These are phyloP conservation scores for Ditylenchus dipsaci DNA, from an alignment of 1,140 invertebrate genomes.

Conservation along the genomic window DNA sequence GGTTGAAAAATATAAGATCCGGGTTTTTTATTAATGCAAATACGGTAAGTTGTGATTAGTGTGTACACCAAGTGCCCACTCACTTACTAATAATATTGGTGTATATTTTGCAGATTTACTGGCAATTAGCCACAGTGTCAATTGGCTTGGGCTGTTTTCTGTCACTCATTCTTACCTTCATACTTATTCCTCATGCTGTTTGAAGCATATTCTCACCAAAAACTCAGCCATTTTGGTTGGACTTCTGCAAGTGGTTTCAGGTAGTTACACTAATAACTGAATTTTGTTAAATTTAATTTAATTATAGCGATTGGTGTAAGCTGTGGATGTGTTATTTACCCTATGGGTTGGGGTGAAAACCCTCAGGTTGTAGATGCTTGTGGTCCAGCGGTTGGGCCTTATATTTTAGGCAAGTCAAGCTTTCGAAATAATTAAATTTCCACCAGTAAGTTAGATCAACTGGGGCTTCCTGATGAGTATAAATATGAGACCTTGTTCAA, in stretches of 20 bases:
- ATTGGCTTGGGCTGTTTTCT: constrained; percentile 7
- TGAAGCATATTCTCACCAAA: constrained; percentile 12
- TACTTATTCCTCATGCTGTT: constrained; percentile 15
- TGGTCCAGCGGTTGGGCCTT: background rate
- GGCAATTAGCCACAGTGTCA: constrained; percentile 6
- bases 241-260: constrained; percentile 12
- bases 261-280: background rate
- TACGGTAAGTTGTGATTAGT: too few relatives aligned
- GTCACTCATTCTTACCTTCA: constrained; percentile 1
- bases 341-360: constrained; percentile 13
- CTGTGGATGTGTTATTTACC: constrained; percentile 9
- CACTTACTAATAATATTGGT: too few relatives aligned
- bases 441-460: too few relatives aligned
- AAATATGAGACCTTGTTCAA: too few relatives aligned
- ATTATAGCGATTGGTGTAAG: constrained; percentile 6
- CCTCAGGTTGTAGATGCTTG: constrained; percentile 13
- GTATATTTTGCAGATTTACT: background rate
- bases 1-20: too few relatives aligned
- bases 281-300: background rate
- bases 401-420: background rate
- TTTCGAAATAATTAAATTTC: too few relatives aligned
- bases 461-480: too few relatives aligned
- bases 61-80: too few relatives aligned
- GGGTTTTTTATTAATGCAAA: too few relatives aligned
- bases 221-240: constrained; percentile 13